A percentile compares a stretch with the other conserved stretches of the same genome.
Conservation (phyloP, 1,140 invertebrate species). For the Diabrotica virgifera region DNA sequence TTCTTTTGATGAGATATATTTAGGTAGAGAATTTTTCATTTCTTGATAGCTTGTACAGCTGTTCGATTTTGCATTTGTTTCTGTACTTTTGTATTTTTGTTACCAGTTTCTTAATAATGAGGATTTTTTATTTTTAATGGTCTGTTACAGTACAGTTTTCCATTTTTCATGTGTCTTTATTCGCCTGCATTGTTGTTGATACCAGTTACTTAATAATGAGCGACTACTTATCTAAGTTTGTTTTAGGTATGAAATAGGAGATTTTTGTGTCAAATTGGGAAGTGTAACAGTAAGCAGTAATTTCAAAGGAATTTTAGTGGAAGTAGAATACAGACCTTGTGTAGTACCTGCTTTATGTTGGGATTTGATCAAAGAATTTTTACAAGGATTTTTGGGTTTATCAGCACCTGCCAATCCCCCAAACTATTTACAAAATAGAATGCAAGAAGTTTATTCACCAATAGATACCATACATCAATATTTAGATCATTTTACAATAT, state of each 20-base stretch:
- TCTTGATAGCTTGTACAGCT: too few species aligned
- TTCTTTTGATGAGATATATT: too few species aligned
- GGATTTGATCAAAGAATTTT: conserved; percentile 88
- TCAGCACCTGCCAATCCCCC: conserved; percentile 63
- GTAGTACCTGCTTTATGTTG: conserved; percentile 82
- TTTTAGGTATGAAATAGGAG: conserved; percentile 80
- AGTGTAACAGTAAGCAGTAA: conserved; percentile 88
- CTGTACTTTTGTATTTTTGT: too few species aligned
- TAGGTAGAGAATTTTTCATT: too few species aligned
- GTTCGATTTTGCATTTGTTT: too few species aligned
- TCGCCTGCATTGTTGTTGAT: too few species aligned
- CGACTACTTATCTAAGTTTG: not conserved
- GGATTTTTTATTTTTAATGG: too few species aligned
- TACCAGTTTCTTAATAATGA: too few species aligned
- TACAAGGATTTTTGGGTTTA: conserved; percentile 86
- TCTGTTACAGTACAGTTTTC: too few species aligned
- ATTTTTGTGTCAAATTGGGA: conserved; percentile 93
- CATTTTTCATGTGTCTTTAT: too few species aligned
- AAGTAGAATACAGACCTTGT: conserved; percentile 93
- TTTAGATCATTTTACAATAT: conserved; percentile 89
- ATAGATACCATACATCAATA: conserved; percentile 94
- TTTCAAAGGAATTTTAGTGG: conserved; percentile 91
- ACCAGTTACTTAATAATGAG: too few species aligned
- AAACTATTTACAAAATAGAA: conserved; percentile 65
- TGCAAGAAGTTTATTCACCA: conserved; percentile 85